Conservation (phyloP, 2,888 invertebrate species). For the Caenorhabditis macrosperma region DNA sequence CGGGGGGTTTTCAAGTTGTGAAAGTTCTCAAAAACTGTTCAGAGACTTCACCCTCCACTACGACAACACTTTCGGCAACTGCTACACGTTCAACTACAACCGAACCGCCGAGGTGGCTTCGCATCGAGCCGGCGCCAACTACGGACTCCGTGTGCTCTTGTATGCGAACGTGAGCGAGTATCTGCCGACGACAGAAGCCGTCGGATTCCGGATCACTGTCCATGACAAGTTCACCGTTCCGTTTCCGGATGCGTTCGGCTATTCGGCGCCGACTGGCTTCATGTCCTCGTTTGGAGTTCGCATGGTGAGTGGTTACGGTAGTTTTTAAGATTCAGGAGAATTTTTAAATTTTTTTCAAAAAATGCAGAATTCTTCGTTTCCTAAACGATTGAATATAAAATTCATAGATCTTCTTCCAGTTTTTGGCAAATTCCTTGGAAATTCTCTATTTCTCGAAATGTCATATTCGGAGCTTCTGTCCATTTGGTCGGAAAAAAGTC, state of each 20-base stretch:
- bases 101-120: conserved; percentile 74
- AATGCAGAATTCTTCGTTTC: too few species aligned
- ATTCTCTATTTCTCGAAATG: too few species aligned
- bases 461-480: too few species aligned
- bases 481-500: too few species aligned
- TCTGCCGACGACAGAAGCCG: conserved; percentile 79
- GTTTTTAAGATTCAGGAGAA: too few species aligned
- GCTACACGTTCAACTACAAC: conserved; percentile 79
- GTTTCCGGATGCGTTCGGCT: conserved; percentile 80
- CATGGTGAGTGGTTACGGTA: conserved; percentile 72
- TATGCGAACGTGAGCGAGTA: conserved; percentile 79
- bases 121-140: conserved; percentile 79
- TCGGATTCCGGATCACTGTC: conserved; percentile 79
- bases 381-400: too few species aligned
- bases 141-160: conserved; percentile 78
- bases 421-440: too few species aligned
- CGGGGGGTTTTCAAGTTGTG: neutral
- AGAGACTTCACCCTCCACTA: conserved; percentile 78
- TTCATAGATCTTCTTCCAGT: too few species aligned
- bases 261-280: conserved; percentile 79
- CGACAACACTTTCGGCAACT: conserved; percentile 79
- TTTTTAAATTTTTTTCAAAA: too few species aligned
- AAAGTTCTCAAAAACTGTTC: conserved; percentile 7
- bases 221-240: conserved; percentile 80
- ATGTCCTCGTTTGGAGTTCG: conserved; percentile 79